Evolutionary conservation across 2,797 vertebrate genomes (phyloP), one percentile per base, ranked within the genome.

Genomic region (Rhodeus uyekii): DNA sequence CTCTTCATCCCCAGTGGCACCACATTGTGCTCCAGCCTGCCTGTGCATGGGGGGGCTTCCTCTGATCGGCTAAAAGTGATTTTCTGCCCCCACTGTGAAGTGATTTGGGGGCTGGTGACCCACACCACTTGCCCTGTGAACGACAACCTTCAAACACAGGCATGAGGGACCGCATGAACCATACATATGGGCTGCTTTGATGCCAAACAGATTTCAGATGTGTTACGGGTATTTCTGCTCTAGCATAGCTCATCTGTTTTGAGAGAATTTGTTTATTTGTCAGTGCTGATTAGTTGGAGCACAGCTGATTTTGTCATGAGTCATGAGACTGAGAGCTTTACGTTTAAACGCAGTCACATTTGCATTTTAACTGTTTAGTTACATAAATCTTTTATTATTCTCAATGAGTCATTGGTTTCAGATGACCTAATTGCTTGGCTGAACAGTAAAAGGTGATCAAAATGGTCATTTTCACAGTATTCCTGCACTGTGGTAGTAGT

Each of bases 51-150:
- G 72, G n/a, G 82, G 76, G 76, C 29, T 64, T 53, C 75, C 72
- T 83, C 78, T 85, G 79, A 81, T 85, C 78, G 68, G 63, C 74
- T 86, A 81, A 87, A 84, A 72, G 64, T 83, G 67, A 87, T 86
- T 84, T 84, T 84, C 64, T 81, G 24, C 80, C 81, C 84, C 78
- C 48, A 75, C 78, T 86, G 78, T 81, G 74, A 39, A 58, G 61
- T 27, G 53, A 55, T 84, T 81, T 74, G 72, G 79, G 72, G 67
- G 50, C 64, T 69, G 34, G 63, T 78, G 84, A 75, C 55, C 55
- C 44, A 50, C 64, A 74, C 55, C 10, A 39, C n/a, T 61, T 32
- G 65, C 78, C 73, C 76, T 81, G 42, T 71, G 78, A 76, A 61
- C 48, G 22, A 22, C n/a, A 12, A 58, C 44, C 32, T 83, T 83